Percentiles rank a stretch among this genome's conserved stretches.
Conservation (phyloP, 2,113 vertebrate genomes). For the Nycticryphes semicollaris region DNA sequence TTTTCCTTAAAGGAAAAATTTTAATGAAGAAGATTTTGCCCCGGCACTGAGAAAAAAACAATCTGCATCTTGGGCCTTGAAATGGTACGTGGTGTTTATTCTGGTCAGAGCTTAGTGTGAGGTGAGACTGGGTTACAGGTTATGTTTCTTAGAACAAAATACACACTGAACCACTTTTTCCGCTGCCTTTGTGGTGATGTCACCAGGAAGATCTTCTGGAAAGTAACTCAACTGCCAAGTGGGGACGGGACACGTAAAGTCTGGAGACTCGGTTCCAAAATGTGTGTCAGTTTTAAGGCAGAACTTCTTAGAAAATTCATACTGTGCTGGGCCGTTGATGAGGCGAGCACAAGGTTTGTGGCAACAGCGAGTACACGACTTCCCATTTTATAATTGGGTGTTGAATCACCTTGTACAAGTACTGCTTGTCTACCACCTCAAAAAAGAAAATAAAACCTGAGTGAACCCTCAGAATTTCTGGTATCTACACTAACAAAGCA, state of each 20-base stretch:
- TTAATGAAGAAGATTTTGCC: constrained; percentile 91
- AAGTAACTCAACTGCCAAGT: neutral
- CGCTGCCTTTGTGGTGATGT: rapidly evolving
- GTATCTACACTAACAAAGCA: neutral
- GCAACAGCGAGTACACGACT: neutral
- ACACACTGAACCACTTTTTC: neutral
- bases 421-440: neutral
- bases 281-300: neutral
- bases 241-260: neutral
- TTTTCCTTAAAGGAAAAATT: constrained; percentile 82
- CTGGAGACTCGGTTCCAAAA: neutral
- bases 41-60: constrained; percentile 90
- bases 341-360: neutral
- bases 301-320: neutral
- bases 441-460: neutral
- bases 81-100: constrained; percentile 81
- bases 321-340: neutral
- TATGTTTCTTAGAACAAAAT: neutral
- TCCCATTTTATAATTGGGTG: neutral
- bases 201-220: neutral
- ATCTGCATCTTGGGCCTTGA: constrained; percentile 94
- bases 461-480: neutral
- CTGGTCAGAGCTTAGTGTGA: neutral
- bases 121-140: neutral
- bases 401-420: neutral